Evolutionary conservation across 2,797 vertebrate genomes (phyloP).

Genomic region (Argentina silus): DNA sequence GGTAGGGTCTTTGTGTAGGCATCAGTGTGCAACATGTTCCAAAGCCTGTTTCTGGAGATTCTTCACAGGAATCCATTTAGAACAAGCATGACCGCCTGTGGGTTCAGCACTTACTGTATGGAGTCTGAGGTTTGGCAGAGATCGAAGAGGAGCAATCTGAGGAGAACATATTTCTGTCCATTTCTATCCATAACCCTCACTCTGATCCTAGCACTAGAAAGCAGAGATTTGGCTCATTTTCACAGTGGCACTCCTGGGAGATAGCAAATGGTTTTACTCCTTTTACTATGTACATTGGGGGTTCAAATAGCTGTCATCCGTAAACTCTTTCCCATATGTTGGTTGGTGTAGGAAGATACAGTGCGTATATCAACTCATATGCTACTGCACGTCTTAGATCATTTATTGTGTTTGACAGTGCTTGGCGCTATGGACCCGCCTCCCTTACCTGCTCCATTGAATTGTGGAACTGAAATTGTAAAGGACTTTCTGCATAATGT

Average conservation of each 20-base stretch:
- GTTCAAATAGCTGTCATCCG: conserved; percentile 9
- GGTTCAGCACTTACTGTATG: conserved; percentile 7
- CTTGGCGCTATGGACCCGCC: no score
- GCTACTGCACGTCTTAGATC: no score
- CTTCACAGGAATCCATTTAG: conserved; percentile 62
- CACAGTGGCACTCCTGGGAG: conserved; percentile 10
- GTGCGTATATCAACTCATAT: no score
- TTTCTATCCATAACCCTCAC: conserved; percentile 9
- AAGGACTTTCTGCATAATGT: no score
- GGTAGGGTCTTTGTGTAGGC: conserved; percentile 60
- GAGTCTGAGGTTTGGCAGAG: conserved; percentile 46
- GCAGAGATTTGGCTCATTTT: conserved; percentile 14
- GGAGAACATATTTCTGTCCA: conserved; percentile 4
- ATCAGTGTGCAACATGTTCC: conserved; percentile 60
- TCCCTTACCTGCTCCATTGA: no score
- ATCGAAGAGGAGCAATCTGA: conserved; percentile 23
- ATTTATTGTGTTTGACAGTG: no score
- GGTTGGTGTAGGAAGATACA: no score
- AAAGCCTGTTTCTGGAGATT: conserved; percentile 49
- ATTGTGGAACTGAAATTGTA: no score
- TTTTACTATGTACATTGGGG: conserved; percentile 3
- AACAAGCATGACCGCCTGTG: conserved; percentile 40
- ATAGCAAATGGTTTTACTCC: conserved; percentile 2
- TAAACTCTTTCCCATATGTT: conserved; percentile 5
- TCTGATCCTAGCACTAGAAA: background rate